phyloP scores from a whole-genome alignment of 2,113 vertebrate species.

The Sinosuthora webbiana region DNA sequence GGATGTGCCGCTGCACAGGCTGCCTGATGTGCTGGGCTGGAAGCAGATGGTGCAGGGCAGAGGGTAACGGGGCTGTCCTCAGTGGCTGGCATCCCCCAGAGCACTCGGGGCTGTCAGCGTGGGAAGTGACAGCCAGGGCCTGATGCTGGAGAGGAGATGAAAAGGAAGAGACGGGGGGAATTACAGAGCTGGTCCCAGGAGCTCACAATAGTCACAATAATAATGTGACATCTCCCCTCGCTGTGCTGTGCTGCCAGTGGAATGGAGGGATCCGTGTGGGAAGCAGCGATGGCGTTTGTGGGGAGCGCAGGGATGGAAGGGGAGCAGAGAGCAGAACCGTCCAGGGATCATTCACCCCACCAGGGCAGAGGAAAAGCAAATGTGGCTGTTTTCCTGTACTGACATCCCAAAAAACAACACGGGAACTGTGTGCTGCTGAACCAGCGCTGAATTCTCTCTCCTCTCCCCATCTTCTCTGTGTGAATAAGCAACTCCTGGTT shows the following conservation, averaged over 20 bases:
- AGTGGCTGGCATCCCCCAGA: neutral
- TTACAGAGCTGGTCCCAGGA: neutral
- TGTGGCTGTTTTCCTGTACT: neutral
- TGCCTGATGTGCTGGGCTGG: constrained; percentile 5
- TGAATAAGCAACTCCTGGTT: neutral
- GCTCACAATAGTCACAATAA: neutral
- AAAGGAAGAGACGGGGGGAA: neutral
- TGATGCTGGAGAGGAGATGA: neutral
- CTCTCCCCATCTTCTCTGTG: neutral
- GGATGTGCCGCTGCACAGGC: neutral
- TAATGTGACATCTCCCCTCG: accelerated
- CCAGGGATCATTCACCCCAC: neutral
- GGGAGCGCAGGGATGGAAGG: neutral
- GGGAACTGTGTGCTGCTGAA: neutral
- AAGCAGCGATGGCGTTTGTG: accelerated
- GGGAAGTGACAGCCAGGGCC: constrained; percentile 12
- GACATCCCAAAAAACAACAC: accelerated
- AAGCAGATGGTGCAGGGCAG: constrained; percentile 53
- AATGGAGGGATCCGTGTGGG: neutral
- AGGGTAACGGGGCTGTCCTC: constrained; percentile 33
- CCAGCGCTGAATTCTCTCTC: neutral
- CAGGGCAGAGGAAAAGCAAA: neutral
- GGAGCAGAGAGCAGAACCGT: neutral
- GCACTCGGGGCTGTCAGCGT: neutral
- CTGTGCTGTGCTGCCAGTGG: accelerated